Conservation (phyloP, 2,113 vertebrate genomes). For the Cranoglanis bouderius region DNA sequence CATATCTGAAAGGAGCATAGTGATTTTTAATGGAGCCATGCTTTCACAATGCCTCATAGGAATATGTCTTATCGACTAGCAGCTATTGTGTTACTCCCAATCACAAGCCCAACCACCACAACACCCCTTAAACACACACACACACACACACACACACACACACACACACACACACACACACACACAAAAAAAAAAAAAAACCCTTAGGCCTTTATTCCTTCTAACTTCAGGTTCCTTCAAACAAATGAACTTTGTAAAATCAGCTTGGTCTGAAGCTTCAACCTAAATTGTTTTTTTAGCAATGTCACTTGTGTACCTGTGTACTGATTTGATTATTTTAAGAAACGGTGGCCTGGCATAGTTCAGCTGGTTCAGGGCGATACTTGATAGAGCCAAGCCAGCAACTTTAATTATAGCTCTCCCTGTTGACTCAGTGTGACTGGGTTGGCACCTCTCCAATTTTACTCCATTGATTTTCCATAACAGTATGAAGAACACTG, state of each 20-base stretch:
- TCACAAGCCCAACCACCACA: neutral
- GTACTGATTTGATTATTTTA: slow-evolving; percentile 67
- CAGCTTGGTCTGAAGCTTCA: neutral
- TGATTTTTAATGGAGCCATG: slow-evolving; percentile 37
- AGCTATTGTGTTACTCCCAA: neutral
- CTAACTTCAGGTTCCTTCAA: neutral
- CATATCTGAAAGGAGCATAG: slow-evolving; percentile 22
- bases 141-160: neutral
- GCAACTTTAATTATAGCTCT: slow-evolving; percentile 67
- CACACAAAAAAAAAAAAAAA: neutral
- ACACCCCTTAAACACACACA: neutral
- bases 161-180: neutral
- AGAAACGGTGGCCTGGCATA: slow-evolving; percentile 57
- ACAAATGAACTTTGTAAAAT: neutral
- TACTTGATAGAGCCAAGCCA: slow-evolving; percentile 62
- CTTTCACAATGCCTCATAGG: neutral
- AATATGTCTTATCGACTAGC: slow-evolving; percentile 1
- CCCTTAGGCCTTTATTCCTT: neutral
- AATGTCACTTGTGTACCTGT: slow-evolving; percentile 54
- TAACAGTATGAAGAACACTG: slow-evolving; percentile 79
- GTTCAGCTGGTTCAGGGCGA: slow-evolving; percentile 43
- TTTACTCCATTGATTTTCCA: slow-evolving; percentile 79
- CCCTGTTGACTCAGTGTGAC: slow-evolving; percentile 58
- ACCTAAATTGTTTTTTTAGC: slow-evolving; percentile 52
- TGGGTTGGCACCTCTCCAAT: slow-evolving; percentile 69